These are phyloP conservation scores for Lithophane leautieri DNA, from an alignment of 2,888 invertebrate species.

Conservation along the genomic window DNA sequence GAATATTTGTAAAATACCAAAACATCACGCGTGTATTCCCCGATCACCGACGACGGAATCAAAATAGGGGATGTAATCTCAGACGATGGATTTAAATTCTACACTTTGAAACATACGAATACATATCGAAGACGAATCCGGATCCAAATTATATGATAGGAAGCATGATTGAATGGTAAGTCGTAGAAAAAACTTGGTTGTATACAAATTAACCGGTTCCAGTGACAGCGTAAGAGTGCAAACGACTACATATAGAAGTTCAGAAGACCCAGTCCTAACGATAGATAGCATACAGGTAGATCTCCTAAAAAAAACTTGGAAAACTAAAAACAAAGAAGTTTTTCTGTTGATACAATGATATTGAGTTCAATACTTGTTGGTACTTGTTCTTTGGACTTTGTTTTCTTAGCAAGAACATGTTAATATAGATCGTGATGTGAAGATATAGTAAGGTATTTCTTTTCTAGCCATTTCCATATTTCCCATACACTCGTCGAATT, in stretches of 20 bases:
- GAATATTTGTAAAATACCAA: neutral
- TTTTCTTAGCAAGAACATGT: neutral
- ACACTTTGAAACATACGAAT: neutral
- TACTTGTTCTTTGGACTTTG: neutral
- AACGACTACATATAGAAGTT: neutral
- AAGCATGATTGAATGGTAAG: constrained; percentile 47
- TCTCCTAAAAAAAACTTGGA: too few relatives aligned
- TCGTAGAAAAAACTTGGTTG: constrained; percentile 50
- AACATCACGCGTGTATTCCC: too few relatives aligned
- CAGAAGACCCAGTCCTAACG: constrained; percentile 36
- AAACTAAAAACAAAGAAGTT: too few relatives aligned
- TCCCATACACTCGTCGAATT: neutral
- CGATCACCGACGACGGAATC: too few relatives aligned
- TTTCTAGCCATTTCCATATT: neutral
- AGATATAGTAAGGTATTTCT: neutral
- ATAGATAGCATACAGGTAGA: neutral
- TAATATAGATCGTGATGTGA: too few relatives aligned
- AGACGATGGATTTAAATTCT: too few relatives aligned
- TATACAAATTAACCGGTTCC: constrained; percentile 69
- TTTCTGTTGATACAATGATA: neutral
- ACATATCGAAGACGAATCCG: constrained; percentile 25
- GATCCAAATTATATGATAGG: constrained; percentile 49
- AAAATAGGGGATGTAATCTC: neutral
- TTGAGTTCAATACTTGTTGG: neutral
- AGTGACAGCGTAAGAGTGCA: constrained; percentile 61